Evolutionary conservation across 1,140 invertebrate genomes (phyloP), one percentile per base, ranked within the genome.

Genomic region (Dryas iulia): DNA sequence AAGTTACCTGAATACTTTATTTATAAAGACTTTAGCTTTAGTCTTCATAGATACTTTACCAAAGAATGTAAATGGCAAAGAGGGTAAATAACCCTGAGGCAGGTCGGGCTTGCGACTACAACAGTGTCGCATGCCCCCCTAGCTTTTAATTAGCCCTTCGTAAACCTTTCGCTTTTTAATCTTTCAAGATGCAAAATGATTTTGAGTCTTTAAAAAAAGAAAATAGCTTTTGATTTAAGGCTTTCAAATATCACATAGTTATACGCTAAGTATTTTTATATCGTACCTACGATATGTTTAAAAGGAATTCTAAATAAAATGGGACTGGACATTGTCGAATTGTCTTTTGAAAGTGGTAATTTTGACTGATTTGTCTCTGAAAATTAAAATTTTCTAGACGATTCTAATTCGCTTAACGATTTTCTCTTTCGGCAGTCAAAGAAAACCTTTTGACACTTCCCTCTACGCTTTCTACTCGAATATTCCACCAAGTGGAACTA

Each of bases 141-240:
- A 59, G 61, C 67, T 78, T 82, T 78, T 83, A 81, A 84, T 84
- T 84, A 84, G 77, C 75, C 72, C 70, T 60, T 60, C 54, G 18
- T 35, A 11, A 66, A 64, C 25, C 57, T 35, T 47, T 47, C 35
- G 39, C 59, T 73, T 61, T 71, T 47, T 76, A 53, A 65, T 67
- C 66, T 59, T 33, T 52, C 47, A 52, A 68, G 52, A 60, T 59
- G 18, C 23, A 59, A 65, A 47, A 67, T 54, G 18, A 67, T 52
- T 59, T 67, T 24, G 33, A 25, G 30, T 67, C 53, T 52, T 14
- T 14, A 11, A 47, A 8, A 28, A 47, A 47, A 3, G 6, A n/a
- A 47, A 47, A 47, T 21, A 47, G 7, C 5, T 47, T 21, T 47
- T 7, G 21, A 47, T 18, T 14, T n/a, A n/a, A n/a, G n/a, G n/a